Percentiles rank a stretch among this genome's conserved stretches.
These are phyloP conservation scores for Alexandromys fortis DNA, from an alignment of 2,113 vertebrate genomes.

Conservation along the genomic window DNA sequence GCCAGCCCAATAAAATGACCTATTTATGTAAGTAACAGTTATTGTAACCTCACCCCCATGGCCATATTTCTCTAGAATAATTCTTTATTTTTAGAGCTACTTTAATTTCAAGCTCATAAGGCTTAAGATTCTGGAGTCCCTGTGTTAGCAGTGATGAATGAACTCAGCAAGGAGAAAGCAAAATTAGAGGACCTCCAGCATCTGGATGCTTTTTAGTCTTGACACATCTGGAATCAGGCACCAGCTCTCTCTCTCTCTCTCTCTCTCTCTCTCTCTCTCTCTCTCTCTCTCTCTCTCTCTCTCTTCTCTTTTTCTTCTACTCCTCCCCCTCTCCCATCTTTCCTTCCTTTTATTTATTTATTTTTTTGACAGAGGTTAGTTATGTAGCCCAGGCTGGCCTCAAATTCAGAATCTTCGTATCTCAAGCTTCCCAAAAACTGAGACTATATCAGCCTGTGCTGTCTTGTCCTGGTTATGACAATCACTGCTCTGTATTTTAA, in stretches of 20 bases:
- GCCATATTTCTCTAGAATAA: slow-evolving; percentile 58
- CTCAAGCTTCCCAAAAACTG: background rate
- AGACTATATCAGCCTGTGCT: too few relatives aligned
- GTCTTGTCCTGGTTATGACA: background rate
- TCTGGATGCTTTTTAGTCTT: background rate
- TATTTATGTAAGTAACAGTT: slow-evolving; percentile 65
- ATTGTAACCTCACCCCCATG: slow-evolving; percentile 60
- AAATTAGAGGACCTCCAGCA: background rate
- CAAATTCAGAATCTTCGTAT: background rate
- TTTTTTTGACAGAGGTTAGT: background rate
- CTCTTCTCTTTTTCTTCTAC: too few relatives aligned
- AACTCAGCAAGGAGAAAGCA: slow-evolving; percentile 13
- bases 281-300: too few relatives aligned
- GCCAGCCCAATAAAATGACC: slow-evolving; percentile 72
- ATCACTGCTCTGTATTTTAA: slow-evolving; percentile 10
- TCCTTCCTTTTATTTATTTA: background rate
- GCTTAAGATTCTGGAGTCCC: slow-evolving; percentile 12
- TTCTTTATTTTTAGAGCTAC: slow-evolving; percentile 34
- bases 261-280: background rate
- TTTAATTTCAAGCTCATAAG: slow-evolving; percentile 53
- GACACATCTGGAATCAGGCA: background rate
- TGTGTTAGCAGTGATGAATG: slow-evolving; percentile 10
- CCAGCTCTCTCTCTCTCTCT: background rate
- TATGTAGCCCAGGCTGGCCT: background rate
- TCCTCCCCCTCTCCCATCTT: background rate